Conservation (phyloP, 2,113 vertebrate genomes). For the Myotis lucifugus region DNA sequence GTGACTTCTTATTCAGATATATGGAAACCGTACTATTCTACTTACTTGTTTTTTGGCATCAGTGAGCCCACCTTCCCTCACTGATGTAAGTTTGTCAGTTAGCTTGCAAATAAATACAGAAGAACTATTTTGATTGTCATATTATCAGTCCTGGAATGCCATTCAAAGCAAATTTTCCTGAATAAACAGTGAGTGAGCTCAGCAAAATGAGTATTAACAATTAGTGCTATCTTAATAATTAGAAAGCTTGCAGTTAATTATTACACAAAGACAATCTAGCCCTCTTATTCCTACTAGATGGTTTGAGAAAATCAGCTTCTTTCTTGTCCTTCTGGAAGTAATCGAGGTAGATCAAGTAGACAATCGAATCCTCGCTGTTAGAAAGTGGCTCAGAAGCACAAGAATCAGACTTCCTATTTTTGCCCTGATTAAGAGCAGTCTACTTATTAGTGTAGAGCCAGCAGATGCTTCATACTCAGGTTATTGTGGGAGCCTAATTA, state of each 20-base stretch:
- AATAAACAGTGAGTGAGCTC: slow-evolving; percentile 70
- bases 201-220: slow-evolving; percentile 58
- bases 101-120: slow-evolving; percentile 81
- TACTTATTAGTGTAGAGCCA: neutral
- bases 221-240: slow-evolving; percentile 62
- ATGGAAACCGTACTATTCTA: slow-evolving; percentile 51
- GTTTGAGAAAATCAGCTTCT: slow-evolving; percentile 69
- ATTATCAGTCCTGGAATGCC: slow-evolving; percentile 63
- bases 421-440: neutral
- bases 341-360: slow-evolving; percentile 39
- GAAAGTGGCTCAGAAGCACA: slow-evolving; percentile 3
- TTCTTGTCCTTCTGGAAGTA: slow-evolving; percentile 13
- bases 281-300: slow-evolving; percentile 64
- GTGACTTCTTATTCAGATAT: slow-evolving; percentile 39
- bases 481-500: neutral
- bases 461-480: neutral
- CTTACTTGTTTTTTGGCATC: slow-evolving; percentile 75
- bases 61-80: slow-evolving; percentile 70
- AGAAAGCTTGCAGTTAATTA: slow-evolving; percentile 55
- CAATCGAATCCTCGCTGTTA: slow-evolving; percentile 8
- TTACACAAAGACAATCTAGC: slow-evolving; percentile 6
- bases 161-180: slow-evolving; percentile 70
- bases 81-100: slow-evolving; percentile 75
- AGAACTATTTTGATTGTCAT: slow-evolving; percentile 77
- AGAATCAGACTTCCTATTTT: neutral